Evolutionary conservation across 2,888 invertebrate genomes (phyloP), one percentile per base, ranked within the genome.

Genomic region (Scelioninae gen. 1): DNA sequence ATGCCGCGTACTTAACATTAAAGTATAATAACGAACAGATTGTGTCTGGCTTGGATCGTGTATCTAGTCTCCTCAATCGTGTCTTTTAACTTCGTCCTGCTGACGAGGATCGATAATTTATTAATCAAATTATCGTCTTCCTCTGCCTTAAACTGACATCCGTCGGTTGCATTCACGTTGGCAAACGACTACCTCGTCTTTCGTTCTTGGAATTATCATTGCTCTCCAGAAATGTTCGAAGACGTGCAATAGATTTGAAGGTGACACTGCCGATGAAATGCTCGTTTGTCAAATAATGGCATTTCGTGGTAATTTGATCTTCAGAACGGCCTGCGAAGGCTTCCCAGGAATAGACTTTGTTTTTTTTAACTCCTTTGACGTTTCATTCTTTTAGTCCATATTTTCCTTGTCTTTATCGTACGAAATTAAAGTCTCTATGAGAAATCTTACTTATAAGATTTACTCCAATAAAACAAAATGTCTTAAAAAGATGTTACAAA

Each of bases 31-130:
- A 78, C 66, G 63, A 81, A 81, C 69, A 82, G 82, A 82, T 82
- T 82, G 82, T 83, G 75, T 78, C 65, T 83, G 79, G 79, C 83
- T 83, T 76, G 83, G 79, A 79, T 79, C 79, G 79, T 76, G 83
- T 76, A 79, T 79, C 83, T 83, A 79, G 83, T 79, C 83, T 83
- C 79, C 79, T 79, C 79, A 79, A 83, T 76, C 83, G 79, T 79
- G 76, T 83, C 83, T 79, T 79, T 83, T 79, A 79, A 79, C 83
- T 83, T 83, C 83, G 83, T 83, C 83, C 83, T 79, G 83, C 83
- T 83, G 83, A 83, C 79, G 83, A 79, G 83, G 83, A 83, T 83
- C 83, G 83, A 83, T 83, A 83, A 83, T 83, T 83, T 71, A 71
- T 79, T 75, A 79, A 75, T 75, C 76, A 79, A 83, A 83, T 83